These are phyloP conservation scores for Lepidochitona cinerea DNA, from an alignment of 2,888 invertebrate genomes.

Conservation along the genomic window DNA sequence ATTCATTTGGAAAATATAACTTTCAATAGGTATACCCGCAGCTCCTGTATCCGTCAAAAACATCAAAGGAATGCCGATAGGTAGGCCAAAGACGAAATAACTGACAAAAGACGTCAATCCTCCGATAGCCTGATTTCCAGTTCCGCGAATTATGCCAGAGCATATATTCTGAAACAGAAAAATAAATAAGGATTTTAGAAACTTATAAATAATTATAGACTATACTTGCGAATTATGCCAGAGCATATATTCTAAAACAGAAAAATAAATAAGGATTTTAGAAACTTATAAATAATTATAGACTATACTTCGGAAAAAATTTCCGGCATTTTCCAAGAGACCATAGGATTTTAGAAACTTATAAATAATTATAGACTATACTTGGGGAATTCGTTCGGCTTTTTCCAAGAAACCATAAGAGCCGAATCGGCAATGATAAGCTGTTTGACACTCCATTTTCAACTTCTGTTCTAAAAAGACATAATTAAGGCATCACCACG, in stretches of 20 bases:
- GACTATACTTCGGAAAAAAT: not conserved
- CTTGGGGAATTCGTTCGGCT: too few relatives aligned
- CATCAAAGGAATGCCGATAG: slow-evolving; percentile 5
- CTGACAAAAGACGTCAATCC: not conserved
- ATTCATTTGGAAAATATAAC: too few relatives aligned
- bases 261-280: not conserved
- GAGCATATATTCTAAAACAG: slow-evolving; percentile 2
- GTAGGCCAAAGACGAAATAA: not conserved
- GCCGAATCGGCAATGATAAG: too few relatives aligned
- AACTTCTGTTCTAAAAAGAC: too few relatives aligned
- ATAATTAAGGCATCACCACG: too few relatives aligned
- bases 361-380: too few relatives aligned
- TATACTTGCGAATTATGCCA: not conserved
- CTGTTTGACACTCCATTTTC: too few relatives aligned
- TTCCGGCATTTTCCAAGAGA: not conserved
- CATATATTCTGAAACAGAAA: not conserved
- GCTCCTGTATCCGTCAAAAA: not conserved
- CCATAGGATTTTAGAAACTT: too few relatives aligned
- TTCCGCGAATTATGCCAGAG: slow-evolving; percentile 2
- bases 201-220: too few relatives aligned
- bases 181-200: not conserved
- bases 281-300: too few relatives aligned
- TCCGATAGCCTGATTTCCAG: not conserved
- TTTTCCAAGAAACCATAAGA: too few relatives aligned
- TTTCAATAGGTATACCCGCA: too few relatives aligned